Percentiles rank a stretch among this genome's conserved stretches.
These are phyloP conservation scores for Stichopus horrens DNA, from an alignment of 53 echinoderm and acorn worm species.

Conservation along the genomic window DNA sequence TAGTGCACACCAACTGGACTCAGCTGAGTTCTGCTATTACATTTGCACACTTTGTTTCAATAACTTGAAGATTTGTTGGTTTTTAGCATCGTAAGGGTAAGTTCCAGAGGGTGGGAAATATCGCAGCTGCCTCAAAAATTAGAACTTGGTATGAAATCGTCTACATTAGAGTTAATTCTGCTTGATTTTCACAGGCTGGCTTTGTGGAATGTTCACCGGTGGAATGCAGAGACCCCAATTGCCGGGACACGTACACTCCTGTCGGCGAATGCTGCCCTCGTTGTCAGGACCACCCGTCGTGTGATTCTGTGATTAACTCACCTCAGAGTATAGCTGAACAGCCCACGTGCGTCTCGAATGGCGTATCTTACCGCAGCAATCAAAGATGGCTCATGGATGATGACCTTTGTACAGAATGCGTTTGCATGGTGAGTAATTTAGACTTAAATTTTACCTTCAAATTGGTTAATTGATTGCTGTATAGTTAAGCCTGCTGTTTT, in stretches of 20 bases:
- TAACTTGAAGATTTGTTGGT: no score
- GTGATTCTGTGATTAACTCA: constrained; percentile 47
- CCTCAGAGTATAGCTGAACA: background rate
- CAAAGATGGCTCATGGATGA: constrained; percentile 82
- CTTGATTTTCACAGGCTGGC: constrained; percentile 55
- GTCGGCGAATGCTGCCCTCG: constrained; percentile 93
- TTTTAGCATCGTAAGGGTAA: no score
- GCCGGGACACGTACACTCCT: constrained; percentile 73
- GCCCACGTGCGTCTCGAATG: constrained; percentile 55
- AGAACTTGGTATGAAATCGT: background rate
- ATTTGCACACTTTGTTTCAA: background rate
- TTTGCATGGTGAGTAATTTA: constrained; percentile 74
- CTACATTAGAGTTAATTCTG: background rate
- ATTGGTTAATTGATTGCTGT: background rate
- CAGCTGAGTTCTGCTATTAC: background rate
- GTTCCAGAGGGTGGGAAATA: no score
- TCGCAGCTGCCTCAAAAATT: no score
- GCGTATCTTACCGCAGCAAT: constrained; percentile 59
- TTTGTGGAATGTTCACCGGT: constrained; percentile 62
- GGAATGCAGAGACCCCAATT: constrained; percentile 63
- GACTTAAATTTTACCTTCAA: background rate
- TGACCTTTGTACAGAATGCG: constrained; percentile 85
- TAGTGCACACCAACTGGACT: no score
- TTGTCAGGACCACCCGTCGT: constrained; percentile 71
- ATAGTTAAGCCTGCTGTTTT: no score